phyloP scores from a whole-genome alignment of 2,113 vertebrate genomes.

The Psammodynastes pulverulentus region DNA sequence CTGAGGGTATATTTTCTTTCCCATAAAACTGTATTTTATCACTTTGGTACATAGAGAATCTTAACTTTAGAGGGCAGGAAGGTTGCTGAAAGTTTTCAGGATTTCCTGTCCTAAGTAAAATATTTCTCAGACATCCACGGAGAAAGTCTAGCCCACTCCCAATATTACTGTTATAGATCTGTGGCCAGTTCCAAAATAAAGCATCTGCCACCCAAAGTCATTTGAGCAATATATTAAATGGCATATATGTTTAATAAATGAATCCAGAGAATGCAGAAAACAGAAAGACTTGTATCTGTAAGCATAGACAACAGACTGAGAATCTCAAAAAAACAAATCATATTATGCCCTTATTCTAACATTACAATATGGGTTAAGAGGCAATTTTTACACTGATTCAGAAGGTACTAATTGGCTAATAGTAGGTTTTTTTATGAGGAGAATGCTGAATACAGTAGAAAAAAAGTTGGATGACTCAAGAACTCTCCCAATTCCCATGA shows the following conservation, averaged over 20 bases:
- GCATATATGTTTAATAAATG: background rate
- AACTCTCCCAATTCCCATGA: background rate
- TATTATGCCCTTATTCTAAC: background rate
- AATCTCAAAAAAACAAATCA: background rate
- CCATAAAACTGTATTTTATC: background rate
- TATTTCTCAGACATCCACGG: background rate
- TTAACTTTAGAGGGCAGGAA: background rate
- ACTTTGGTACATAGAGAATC: background rate
- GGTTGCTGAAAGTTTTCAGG: background rate
- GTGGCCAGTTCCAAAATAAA: background rate
- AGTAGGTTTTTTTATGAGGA: background rate
- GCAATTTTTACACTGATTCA: background rate
- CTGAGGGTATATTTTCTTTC: background rate
- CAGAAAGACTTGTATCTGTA: background rate
- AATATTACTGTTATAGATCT: background rate
- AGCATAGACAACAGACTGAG: background rate
- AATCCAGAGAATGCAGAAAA: background rate
- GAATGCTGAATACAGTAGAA: background rate
- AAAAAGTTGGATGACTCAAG: background rate
- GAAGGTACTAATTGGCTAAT: background rate
- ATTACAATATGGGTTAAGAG: background rate
- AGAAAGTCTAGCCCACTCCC: background rate
- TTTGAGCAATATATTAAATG: background rate
- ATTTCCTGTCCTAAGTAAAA: background rate
- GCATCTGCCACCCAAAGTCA: background rate